Evolutionary conservation across 2,113 vertebrate genomes (phyloP), one percentile per base, ranked within the genome.

Genomic region (Podarcis cretensis): DNA sequence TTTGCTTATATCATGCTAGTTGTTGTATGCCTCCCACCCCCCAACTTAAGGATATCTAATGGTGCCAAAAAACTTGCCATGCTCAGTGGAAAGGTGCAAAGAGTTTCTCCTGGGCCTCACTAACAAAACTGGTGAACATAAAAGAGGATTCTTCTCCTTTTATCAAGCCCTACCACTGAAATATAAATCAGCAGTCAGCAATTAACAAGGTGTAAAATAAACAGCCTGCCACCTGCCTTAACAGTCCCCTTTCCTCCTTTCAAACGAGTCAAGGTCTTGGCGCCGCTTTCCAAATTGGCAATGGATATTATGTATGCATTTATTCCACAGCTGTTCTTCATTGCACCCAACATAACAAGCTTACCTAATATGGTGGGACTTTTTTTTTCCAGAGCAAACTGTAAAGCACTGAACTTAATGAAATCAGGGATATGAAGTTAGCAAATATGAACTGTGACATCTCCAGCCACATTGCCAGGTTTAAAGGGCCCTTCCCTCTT

Each of bases 201-300:
- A 96, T 96, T 96, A 96, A 93, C 94, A 96, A 96, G 93, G 94
- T 96, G 94, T 94, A 96, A 94, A 96, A 95, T 92, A 96, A 95
- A 96, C 95, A 94, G 91, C 94, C 91, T 94, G 91, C 92, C 94
- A 94, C 93, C 94, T 93, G 95, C 93, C 92, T 96, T 93, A 93
- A 92, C 89, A 94, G 83, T 93, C 91, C 81, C 90, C 87, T 69
- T 82, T 81, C 84, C 84, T 76, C 63, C 92, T 94, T 93, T 92
- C n/a, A 94, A 93, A 93, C 89, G 90, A 94, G 90, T 91, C 93
- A 90, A 88, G 69, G 92, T 80, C 89, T 94, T 92, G 76, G 90
- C 89, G 91, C 77, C 80, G 95, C 88, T 91, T 92, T 94, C 93
- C 69, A 86, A 93, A 90, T 86, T 95, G 94, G 95, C 94, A 96